Evolutionary conservation across 2,113 vertebrate species (phyloP).

Genomic region (Microcebus griseorufus): DNA sequence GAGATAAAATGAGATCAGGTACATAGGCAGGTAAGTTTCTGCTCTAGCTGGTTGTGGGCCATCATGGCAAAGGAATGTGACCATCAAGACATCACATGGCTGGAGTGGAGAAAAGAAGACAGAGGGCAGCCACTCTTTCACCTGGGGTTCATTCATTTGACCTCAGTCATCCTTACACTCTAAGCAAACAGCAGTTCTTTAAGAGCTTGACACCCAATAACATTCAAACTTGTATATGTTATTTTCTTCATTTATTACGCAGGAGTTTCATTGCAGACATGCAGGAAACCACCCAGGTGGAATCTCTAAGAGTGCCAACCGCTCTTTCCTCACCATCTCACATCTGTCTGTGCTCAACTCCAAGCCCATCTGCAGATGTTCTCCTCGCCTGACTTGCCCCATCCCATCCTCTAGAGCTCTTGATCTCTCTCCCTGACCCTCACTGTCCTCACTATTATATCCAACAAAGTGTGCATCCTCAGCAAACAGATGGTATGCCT

Average conservation of each 20-base stretch:
- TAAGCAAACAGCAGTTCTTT: conserved; percentile 82
- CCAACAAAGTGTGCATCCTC: background rate
- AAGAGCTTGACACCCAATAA: conserved; percentile 88
- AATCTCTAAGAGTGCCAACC: conserved; percentile 76
- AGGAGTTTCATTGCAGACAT: conserved; percentile 82
- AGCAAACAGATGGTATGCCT: background rate
- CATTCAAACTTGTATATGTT: conserved; percentile 85
- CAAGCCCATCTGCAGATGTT: background rate
- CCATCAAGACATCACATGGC: conserved; percentile 57
- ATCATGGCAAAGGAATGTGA: background rate
- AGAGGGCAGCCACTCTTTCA: conserved; percentile 69
- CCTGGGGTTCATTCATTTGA: conserved; percentile 48
- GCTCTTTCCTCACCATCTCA: background rate
- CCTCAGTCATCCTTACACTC: conserved; percentile 73
- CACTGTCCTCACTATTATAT: background rate
- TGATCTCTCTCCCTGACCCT: background rate
- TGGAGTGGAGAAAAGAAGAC: conserved; percentile 72
- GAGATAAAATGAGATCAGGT: no score
- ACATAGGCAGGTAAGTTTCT: background rate
- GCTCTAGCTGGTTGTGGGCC: conserved; percentile 17
- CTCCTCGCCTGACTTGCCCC: fast-evolving
- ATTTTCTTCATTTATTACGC: conserved; percentile 83
- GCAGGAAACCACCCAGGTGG: conserved; percentile 82
- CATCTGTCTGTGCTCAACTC: background rate
- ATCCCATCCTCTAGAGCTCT: background rate